Evolutionary conservation across 2,888 invertebrate genomes (phyloP).

Genomic region (Phalera bucephala): DNA sequence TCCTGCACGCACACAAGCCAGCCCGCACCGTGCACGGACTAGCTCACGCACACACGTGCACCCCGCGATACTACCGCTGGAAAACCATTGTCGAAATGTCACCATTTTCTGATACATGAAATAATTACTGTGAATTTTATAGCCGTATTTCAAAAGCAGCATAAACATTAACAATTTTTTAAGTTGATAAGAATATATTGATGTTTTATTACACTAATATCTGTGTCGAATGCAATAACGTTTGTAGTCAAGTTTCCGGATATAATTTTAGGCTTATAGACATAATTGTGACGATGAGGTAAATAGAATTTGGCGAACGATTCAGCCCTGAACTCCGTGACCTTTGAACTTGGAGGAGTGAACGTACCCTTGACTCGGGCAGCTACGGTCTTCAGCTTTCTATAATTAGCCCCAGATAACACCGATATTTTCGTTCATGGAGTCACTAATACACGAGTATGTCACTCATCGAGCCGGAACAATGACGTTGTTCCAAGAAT

Average conservation of each 20-base stretch:
- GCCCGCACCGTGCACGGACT: constrained; percentile 3
- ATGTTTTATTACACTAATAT: background rate
- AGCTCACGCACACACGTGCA: constrained; percentile 9
- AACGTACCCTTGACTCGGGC: constrained; percentile 77
- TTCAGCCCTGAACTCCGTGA: constrained; percentile 67
- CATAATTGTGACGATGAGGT: constrained; percentile 9
- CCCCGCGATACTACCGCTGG: constrained; percentile 36
- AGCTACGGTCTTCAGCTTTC: constrained; percentile 56
- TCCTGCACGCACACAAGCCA: constrained; percentile 63
- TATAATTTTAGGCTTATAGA: background rate
- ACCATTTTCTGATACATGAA: constrained; percentile 38
- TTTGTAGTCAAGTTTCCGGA: background rate
- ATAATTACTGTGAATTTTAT: constrained; percentile 19
- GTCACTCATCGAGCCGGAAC: constrained; percentile 17
- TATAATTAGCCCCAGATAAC: constrained; percentile 73
- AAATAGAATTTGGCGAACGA: constrained; percentile 30
- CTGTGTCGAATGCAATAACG: background rate
- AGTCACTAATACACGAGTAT: constrained; percentile 21
- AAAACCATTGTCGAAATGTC: constrained; percentile 42
- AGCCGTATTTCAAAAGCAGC: too few relatives aligned
- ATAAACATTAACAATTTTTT: background rate
- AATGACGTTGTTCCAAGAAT: constrained; percentile 23
- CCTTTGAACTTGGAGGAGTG: constrained; percentile 78
- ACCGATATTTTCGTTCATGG: constrained; percentile 49
- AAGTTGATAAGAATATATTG: background rate